Evolutionary conservation across 2,888 invertebrate species (phyloP).

Genomic region (Drosophila macrospina): DNA sequence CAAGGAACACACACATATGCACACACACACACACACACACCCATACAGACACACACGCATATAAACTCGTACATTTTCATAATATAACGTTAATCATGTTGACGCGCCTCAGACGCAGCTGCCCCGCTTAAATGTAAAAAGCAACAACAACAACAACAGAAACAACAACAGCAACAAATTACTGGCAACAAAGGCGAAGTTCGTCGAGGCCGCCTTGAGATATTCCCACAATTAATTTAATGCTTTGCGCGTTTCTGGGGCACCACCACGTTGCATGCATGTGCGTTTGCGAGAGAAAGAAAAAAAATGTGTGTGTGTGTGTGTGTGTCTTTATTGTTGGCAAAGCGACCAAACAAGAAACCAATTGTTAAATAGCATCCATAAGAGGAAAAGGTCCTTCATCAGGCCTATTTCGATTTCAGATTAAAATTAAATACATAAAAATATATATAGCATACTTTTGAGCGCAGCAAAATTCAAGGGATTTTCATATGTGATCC

Average conservation of each 20-base stretch:
- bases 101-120: conserved; percentile 59
- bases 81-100: conserved; percentile 75
- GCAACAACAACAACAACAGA: conserved; percentile 29
- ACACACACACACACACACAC: conserved; percentile 4
- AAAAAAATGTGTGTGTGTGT: conserved; percentile 1
- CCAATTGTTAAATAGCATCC: conserved; percentile 12
- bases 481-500: neutral
- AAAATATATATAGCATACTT: neutral
- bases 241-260: conserved; percentile 58
- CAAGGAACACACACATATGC: conserved; percentile 12
- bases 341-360: neutral
- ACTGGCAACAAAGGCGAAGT: conserved; percentile 51
- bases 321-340: conserved; percentile 9
- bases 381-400: neutral
- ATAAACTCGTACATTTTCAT: conserved; percentile 39
- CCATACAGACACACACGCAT: conserved; percentile 3
- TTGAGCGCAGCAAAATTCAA: neutral
- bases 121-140: conserved; percentile 50
- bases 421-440: neutral
- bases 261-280: conserved; percentile 25
- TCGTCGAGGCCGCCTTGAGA: conserved; percentile 60
- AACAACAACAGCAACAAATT: conserved; percentile 36
- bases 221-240: conserved; percentile 74
- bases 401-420: neutral
- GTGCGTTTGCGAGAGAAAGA: conserved; percentile 11